phyloP scores from a whole-genome alignment of 2,113 vertebrate species.

The Tringa solitaria region DNA sequence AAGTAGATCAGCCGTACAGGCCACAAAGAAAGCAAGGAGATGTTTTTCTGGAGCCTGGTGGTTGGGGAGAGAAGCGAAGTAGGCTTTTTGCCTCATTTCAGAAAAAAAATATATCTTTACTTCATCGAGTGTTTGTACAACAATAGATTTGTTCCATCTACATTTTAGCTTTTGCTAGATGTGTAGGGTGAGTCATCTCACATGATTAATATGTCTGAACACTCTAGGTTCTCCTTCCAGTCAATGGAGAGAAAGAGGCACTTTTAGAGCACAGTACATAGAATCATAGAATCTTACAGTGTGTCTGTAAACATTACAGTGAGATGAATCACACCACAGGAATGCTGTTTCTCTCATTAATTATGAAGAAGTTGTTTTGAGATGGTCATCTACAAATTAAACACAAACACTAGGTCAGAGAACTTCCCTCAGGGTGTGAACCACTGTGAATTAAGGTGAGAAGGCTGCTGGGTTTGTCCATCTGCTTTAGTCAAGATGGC shows the following conservation, averaged over 20 bases:
- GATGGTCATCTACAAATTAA: neutral
- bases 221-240: neutral
- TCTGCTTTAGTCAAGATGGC: neutral
- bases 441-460: neutral
- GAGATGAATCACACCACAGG: neutral
- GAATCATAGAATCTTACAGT: neutral
- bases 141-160: neutral
- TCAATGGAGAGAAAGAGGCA: neutral
- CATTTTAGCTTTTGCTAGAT: neutral
- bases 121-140: neutral
- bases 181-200: neutral
- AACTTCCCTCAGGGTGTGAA: neutral
- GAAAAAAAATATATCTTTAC: neutral
- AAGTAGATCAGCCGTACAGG: neutral
- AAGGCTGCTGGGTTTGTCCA: neutral
- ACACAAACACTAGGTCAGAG: neutral
- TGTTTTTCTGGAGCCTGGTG: neutral
- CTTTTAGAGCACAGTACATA: neutral
- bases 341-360: neutral
- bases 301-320: accelerated
- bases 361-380: neutral
- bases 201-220: neutral
- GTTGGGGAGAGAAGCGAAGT: neutral
- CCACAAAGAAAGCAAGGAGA: neutral
- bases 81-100: neutral